A percentile compares a stretch with the other conserved stretches of the same genome.
Conservation (phyloP, 2,797 vertebrate genomes). For the Falco cherrug region DNA sequence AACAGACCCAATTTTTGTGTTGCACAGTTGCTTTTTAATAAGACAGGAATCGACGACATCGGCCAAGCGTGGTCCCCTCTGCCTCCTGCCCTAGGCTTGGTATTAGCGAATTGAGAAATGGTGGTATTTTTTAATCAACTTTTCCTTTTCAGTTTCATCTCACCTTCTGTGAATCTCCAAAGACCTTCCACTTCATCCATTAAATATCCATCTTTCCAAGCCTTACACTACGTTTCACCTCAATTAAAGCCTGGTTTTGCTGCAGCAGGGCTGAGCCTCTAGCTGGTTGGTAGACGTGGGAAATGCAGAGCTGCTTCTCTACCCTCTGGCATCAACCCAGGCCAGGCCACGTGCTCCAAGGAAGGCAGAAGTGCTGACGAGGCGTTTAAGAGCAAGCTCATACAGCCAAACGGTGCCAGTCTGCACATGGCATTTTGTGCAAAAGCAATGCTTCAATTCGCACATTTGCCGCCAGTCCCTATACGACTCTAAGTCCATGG, state of each 20-base stretch:
- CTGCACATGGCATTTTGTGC: neutral
- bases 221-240: accelerated
- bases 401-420: neutral
- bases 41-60: neutral
- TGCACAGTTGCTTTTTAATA: neutral
- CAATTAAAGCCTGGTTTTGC: neutral
- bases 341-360: neutral
- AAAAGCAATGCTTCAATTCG: neutral
- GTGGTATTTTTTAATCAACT: neutral
- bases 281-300: neutral
- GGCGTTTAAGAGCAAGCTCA: neutral
- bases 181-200: neutral
- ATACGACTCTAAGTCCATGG: neutral
- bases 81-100: neutral
- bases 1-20: neutral
- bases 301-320: neutral
- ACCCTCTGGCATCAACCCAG: neutral
- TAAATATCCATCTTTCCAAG: neutral
- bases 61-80: neutral
- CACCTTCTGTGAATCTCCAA: neutral
- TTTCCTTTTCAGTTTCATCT: neutral
- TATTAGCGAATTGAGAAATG: neutral
- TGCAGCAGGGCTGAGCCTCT: neutral
- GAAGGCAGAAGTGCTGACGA: neutral
- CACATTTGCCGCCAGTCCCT: neutral